These are phyloP conservation scores for Aythya baeri DNA, from an alignment of 2,113 vertebrate genomes.

Conservation along the genomic window DNA sequence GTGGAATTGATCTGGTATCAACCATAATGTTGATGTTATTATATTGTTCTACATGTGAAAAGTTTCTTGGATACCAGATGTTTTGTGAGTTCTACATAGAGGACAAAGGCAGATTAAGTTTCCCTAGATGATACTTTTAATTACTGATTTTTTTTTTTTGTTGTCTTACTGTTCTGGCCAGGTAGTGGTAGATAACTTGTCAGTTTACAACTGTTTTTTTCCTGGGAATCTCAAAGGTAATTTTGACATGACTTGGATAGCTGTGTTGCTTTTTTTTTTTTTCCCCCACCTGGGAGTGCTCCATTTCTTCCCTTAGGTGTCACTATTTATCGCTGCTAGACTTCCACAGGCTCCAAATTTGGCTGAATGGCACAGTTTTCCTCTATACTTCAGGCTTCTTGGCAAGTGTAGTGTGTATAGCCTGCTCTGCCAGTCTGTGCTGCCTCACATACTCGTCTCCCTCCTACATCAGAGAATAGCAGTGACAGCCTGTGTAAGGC, in stretches of 20 bases:
- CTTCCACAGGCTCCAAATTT: background rate
- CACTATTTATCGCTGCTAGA: conserved; percentile 34
- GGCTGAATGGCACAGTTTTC: conserved; percentile 26
- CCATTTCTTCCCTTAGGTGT: conserved; percentile 55
- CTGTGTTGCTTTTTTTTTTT: background rate
- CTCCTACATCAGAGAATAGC: conserved; percentile 54
- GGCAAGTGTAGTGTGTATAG: conserved; percentile 40
- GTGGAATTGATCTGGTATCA: background rate
- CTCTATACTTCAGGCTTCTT: conserved; percentile 37
- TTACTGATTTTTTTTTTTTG: background rate
- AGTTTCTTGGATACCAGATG: background rate
- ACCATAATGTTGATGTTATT: background rate
- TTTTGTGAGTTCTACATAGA: accelerated
- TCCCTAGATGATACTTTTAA: background rate
- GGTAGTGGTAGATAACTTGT: accelerated
- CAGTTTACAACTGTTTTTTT: background rate
- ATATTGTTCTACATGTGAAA: background rate
- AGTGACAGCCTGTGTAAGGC: conserved; percentile 53
- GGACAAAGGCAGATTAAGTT: background rate
- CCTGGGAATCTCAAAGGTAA: background rate
- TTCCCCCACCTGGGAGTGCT: background rate
- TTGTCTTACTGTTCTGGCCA: background rate
- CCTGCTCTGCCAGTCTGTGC: conserved; percentile 59
- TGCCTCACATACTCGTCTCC: conserved; percentile 60
- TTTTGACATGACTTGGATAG: background rate